phyloP scores from a whole-genome alignment of 2,888 invertebrate genomes.

The Ephialtes manifestator region DNA sequence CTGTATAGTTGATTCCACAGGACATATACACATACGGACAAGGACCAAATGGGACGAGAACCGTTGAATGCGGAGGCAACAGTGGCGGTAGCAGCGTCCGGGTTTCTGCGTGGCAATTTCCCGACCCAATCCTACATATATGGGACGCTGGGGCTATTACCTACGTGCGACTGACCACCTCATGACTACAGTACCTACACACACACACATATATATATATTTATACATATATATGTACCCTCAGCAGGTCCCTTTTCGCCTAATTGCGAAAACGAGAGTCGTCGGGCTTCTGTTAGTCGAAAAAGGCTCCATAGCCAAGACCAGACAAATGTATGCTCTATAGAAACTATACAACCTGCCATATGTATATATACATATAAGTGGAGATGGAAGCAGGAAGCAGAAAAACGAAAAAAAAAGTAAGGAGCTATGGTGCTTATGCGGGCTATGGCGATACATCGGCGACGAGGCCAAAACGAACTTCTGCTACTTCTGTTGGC shows the following conservation, averaged over 20 bases:
- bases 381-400: constrained; percentile 54
- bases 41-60: constrained; percentile 12
- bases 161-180: constrained; percentile 54
- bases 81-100: constrained; percentile 1
- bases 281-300: constrained; percentile 33
- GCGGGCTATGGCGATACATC: constrained; percentile 44
- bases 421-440: constrained; percentile 23
- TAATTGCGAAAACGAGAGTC: constrained; percentile 65
- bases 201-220: constrained; percentile 23
- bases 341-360: constrained; percentile 12
- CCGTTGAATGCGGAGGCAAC: constrained; percentile 1
- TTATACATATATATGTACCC: constrained; percentile 12
- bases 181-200: constrained; percentile 28
- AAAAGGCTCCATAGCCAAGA: constrained; percentile 15
- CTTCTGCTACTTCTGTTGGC: constrained; percentile 33
- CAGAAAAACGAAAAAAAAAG: constrained; percentile 31
- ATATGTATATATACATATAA: constrained; percentile 13
- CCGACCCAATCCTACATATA: constrained; percentile 57
- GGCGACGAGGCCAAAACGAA: constrained; percentile 40
- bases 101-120: constrained; percentile 52
- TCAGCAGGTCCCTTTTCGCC: constrained; percentile 56
- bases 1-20: not conserved
- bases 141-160: constrained; percentile 54
- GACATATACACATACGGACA: not conserved
- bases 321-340: not conserved